A percentile compares a stretch with the other conserved stretches of the same genome.
These are phyloP conservation scores for Arctia plantaginis DNA, from an alignment of 2,888 invertebrate species.

Conservation along the genomic window DNA sequence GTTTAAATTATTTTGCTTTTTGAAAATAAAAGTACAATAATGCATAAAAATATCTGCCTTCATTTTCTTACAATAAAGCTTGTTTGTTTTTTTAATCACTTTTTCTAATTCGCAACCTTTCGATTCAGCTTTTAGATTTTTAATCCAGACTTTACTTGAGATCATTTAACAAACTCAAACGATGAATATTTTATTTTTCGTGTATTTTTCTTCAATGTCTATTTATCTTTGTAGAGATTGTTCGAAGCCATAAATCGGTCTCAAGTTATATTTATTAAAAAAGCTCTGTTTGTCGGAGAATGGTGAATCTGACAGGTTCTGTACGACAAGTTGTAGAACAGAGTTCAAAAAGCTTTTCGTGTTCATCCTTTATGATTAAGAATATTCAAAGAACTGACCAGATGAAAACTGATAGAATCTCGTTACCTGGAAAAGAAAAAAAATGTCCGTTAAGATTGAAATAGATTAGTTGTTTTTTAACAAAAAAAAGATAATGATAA, in stretches of 20 bases:
- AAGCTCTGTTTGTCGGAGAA: background rate
- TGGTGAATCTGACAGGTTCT: background rate
- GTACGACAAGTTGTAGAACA: background rate
- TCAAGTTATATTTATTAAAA: background rate
- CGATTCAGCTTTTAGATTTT: background rate
- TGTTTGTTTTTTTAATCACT: background rate
- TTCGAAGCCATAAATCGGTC: background rate
- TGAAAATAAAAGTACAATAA: background rate
- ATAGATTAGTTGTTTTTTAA: background rate
- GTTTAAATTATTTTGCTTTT: background rate
- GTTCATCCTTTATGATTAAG: background rate
- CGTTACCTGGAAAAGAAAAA: slow-evolving; percentile 12
- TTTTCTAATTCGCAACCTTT: background rate
- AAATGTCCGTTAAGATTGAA: background rate
- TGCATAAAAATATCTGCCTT: background rate
- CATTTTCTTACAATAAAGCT: background rate
- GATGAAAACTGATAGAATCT: background rate
- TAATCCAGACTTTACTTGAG: background rate
- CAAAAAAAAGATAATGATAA: too few relatives aligned
- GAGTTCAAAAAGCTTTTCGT: too few relatives aligned
- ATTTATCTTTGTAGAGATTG: background rate
- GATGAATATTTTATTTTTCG: background rate
- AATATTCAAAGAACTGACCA: background rate
- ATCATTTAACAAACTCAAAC: background rate
- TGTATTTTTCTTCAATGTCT: background rate